phyloP scores from a whole-genome alignment of 2,888 invertebrate species.

The Bombylius major region DNA sequence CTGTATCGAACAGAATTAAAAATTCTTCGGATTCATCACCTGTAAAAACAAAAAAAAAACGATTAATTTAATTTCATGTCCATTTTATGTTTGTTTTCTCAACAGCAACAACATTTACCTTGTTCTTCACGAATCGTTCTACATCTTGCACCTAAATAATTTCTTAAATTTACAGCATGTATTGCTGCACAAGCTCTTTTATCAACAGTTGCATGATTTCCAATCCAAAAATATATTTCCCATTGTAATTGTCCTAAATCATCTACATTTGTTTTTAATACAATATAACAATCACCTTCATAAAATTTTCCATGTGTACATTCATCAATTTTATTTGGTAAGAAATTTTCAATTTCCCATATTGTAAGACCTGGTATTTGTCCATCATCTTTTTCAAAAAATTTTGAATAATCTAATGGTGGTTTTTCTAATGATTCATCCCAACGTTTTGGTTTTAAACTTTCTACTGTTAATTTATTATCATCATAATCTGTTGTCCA shows the following conservation, averaged over 20 bases:
- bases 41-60: slow-evolving; percentile 7
- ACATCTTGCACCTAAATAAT: slow-evolving; percentile 85
- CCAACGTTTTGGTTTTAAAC: slow-evolving; percentile 80
- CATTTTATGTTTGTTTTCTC: too few species aligned
- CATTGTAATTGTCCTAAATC: slow-evolving; percentile 75
- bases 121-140: slow-evolving; percentile 95
- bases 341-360: slow-evolving; percentile 99
- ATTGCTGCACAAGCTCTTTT: slow-evolving; percentile 51
- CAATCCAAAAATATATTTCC: slow-evolving; percentile 99
- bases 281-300: slow-evolving; percentile 97
- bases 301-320: slow-evolving; percentile 96
- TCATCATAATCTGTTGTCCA: slow-evolving; percentile 36
- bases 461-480: slow-evolving; percentile 41
- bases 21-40: slow-evolving; percentile 93
- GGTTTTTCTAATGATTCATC: slow-evolving; percentile 92
- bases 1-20: slow-evolving; percentile 76
- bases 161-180: slow-evolving; percentile 95
- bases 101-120: slow-evolving; percentile 30
- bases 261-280: slow-evolving; percentile 77
- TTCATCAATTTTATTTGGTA: slow-evolving; percentile 89
- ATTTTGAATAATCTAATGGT: slow-evolving; percentile 90
- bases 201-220: slow-evolving; percentile 78
- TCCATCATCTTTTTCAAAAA: slow-evolving; percentile 92
- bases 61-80: not conserved
- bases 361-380: slow-evolving; percentile 83